Conservation (phyloP, 2,113 vertebrate species). For the Onychostoma macrolepis region DNA sequence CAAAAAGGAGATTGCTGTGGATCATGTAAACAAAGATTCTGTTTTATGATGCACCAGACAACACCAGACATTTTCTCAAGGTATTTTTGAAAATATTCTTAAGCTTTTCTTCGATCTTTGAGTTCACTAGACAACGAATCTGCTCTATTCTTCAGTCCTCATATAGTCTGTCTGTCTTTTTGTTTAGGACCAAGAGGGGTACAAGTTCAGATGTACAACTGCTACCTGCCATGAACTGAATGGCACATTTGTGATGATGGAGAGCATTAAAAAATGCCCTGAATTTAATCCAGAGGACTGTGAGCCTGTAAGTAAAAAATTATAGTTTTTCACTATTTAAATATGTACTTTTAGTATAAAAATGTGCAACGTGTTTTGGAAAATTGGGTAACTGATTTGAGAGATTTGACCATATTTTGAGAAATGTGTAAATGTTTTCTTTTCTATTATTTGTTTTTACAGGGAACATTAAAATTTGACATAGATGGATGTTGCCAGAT, state of each 20-base stretch:
- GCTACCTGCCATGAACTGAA: slow-evolving; percentile 72
- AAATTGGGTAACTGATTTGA: background rate
- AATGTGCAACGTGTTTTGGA: background rate
- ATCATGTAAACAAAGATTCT: slow-evolving; percentile 63
- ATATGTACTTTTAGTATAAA: background rate
- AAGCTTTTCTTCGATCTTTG: background rate
- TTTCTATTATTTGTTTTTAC: slow-evolving; percentile 39
- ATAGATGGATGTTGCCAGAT: slow-evolving; percentile 70
- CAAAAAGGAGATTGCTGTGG: slow-evolving; percentile 80
- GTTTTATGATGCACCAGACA: slow-evolving; percentile 54
- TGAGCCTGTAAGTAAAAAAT: slow-evolving; percentile 66
- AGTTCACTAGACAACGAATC: background rate
- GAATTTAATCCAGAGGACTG: slow-evolving; percentile 62
- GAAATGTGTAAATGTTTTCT: background rate
- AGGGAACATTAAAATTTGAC: slow-evolving; percentile 71
- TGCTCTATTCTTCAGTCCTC: background rate
- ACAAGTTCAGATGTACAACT: slow-evolving; percentile 67
- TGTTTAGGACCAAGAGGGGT: slow-evolving; percentile 19
- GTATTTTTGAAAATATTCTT: slow-evolving; percentile 59
- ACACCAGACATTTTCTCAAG: slow-evolving; percentile 47
- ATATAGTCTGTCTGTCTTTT: slow-evolving; percentile 1
- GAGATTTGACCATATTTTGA: background rate
- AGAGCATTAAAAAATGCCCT: slow-evolving; percentile 59
- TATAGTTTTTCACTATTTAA: background rate
- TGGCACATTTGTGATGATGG: slow-evolving; percentile 43